Conservation (phyloP, 2,888 invertebrate species). For the Metellina segmentata region DNA sequence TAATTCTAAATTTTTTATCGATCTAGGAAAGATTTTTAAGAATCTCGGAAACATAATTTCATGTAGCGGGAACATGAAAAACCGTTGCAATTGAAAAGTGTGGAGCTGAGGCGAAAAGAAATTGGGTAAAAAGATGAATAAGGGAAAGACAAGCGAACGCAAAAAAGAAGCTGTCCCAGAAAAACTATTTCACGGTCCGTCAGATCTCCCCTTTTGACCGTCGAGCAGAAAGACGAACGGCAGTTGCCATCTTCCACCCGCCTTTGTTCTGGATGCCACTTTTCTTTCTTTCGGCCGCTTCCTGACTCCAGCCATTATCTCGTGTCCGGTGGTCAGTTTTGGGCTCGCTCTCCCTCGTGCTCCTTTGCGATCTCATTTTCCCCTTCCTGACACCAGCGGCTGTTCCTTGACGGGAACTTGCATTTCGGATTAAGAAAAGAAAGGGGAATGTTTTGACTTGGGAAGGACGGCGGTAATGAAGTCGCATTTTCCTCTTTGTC, state of each 20-base stretch:
- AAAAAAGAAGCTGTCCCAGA: neutral
- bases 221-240: constrained; percentile 10
- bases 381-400: neutral
- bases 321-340: constrained; percentile 24
- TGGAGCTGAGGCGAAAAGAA: too few relatives aligned
- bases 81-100: too few relatives aligned
- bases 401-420: neutral
- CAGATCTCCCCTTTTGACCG: neutral
- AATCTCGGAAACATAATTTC: too few relatives aligned
- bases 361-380: constrained; percentile 8
- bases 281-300: neutral
- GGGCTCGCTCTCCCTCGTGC: neutral
- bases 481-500: too few relatives aligned
- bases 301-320: constrained; percentile 20
- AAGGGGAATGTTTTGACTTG: too few relatives aligned
- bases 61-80: too few relatives aligned
- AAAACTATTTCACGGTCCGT: constrained; percentile 8
- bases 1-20: too few relatives aligned
- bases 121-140: neutral
- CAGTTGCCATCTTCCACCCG: neutral
- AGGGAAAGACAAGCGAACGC: neutral
- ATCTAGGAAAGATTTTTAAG: too few relatives aligned
- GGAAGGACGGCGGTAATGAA: too few relatives aligned
- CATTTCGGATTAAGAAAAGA: too few relatives aligned
- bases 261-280: neutral